Base-by-base conservation (phyloP, 2,888 invertebrate species). In the Drepana falcataria region DNA sequence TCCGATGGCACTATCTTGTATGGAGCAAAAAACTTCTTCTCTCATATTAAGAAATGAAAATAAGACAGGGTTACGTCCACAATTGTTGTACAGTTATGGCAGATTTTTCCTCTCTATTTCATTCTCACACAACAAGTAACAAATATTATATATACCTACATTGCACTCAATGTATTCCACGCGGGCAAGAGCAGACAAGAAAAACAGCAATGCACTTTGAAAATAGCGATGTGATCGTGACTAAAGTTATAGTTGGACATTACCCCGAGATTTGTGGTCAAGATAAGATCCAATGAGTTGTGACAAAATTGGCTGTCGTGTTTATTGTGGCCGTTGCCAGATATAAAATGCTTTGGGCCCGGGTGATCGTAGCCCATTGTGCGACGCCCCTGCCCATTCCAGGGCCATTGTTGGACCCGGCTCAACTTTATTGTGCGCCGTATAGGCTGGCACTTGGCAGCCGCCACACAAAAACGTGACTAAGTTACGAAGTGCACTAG, bases 261-360 rank as follows among this genome's bases (percentile, higher is more conserved):
- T 35, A 48, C 52, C 49, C 60, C 53, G 33, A 48, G 58, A 71
- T 61, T 59, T 60, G 74, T 73, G 79, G 79, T 76, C 77, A 75
- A 77, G 81, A 81, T 80, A 81, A 80, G 78, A 61, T 69, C 61
- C 76, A 80, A 77, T 81, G 79, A 81, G 80, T 81, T 81, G 79
- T 76, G 80, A 77, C 77, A 71, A 78, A 80, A 81, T 81, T 80
- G 81, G 76, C 73, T 75, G 78, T 77, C 73, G 68, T 70, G 72
- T 80, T 77, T 81, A 80, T 80, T 77, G 76, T 77, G 66, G 60
- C 59, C 64, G 70, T 70, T 71, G 69, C 62, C 61, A 68, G 69
- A 69, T 73, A 73, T 75, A 71, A 71, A 76, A 68, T 64, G 71
- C 61, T 71, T 72, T 69, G 65, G 70, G 68, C 60, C 57, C 64